A percentile compares a stretch with the other conserved stretches of the same genome.
phyloP scores from a whole-genome alignment of 2,113 vertebrate species.

The Hemichromis elongatus region DNA sequence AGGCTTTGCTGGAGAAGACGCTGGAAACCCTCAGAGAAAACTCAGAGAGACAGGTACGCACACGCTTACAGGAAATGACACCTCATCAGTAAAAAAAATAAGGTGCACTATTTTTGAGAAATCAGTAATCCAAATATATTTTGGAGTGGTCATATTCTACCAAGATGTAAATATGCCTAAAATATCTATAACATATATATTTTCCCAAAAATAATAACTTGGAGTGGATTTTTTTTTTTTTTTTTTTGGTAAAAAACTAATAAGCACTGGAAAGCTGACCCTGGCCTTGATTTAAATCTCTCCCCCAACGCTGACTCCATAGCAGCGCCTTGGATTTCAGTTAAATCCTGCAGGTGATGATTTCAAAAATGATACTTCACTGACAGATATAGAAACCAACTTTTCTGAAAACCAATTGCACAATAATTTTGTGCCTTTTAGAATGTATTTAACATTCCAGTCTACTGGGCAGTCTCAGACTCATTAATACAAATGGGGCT shows the following conservation, averaged over 20 bases:
- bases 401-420: not conserved
- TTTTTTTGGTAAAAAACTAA: not conserved
- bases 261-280: not conserved
- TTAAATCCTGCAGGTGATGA: not conserved
- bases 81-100: not conserved
- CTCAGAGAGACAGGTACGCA: conserved; percentile 88
- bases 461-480: not conserved
- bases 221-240: not conserved
- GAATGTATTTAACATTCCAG: not conserved
- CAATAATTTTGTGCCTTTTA: not conserved
- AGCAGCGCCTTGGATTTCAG: not conserved
- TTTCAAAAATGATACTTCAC: not conserved
- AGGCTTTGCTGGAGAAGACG: conserved; percentile 90
- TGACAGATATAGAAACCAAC: not conserved
- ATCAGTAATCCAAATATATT: not conserved
- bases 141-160: not conserved
- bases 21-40: conserved; percentile 90
- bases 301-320: not conserved
- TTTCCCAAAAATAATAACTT: not conserved
- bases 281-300: not conserved
- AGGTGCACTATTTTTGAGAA: not conserved
- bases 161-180: not conserved
- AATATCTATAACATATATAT: not conserved
- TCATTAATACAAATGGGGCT: not conserved
- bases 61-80: not conserved